Evolutionary conservation across 1,140 invertebrate genomes (phyloP).

Genomic region (Gyrodactylus salaris): DNA sequence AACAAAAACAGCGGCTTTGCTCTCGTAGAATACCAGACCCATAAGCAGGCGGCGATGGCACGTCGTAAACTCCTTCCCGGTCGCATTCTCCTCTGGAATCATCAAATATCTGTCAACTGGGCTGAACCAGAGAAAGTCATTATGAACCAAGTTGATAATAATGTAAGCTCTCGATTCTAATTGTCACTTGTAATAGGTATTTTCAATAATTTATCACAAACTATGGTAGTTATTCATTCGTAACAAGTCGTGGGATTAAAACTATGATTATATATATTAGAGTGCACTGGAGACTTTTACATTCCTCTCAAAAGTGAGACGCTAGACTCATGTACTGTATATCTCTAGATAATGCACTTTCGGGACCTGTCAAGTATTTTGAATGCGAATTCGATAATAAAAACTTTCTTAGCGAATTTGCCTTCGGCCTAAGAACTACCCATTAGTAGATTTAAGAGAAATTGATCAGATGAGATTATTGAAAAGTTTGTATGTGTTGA

Average conservation of each 20-base stretch:
- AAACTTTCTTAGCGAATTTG: no score
- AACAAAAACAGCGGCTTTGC: conserved; percentile 41
- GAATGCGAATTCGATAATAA: no score
- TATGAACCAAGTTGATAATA: background rate
- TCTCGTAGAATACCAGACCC: conserved; percentile 49
- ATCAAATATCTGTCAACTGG: conserved; percentile 45
- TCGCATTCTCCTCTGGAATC: conserved; percentile 30
- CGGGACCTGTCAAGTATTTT: no score
- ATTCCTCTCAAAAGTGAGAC: background rate
- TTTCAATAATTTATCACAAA: no score
- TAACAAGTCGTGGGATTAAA: background rate
- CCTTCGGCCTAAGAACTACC: no score
- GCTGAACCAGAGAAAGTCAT: conserved; percentile 40
- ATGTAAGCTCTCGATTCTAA: background rate
- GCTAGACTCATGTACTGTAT: no score
- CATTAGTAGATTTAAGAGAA: no score
- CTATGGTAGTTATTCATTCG: background rate
- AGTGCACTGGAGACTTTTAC: background rate
- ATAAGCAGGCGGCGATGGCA: conserved; percentile 42
- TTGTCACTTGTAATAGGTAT: no score
- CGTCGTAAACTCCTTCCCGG: conserved; percentile 36
- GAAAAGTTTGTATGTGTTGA: no score
- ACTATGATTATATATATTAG: background rate
- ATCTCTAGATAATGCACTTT: no score
- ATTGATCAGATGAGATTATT: no score